Base-by-base conservation (phyloP, 30 jellyfish, hydroid and myxozoan genomes). In the Aurelia aurita region DNA sequence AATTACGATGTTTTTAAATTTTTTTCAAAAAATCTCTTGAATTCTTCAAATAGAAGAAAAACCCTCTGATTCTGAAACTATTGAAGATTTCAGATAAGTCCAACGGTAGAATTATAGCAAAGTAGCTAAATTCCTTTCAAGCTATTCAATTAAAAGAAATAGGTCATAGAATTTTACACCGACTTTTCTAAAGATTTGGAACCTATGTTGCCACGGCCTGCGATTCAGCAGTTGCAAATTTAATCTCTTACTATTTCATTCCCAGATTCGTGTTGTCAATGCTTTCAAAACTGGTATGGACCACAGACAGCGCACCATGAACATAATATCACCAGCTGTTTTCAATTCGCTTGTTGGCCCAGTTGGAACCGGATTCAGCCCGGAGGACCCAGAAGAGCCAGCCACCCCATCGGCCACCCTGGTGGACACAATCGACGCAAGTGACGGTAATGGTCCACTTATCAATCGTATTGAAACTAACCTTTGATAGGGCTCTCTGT, bases 241-340 rank as follows among this genome's bases (percentile, higher is more conserved):
- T 39, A 39, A 39, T 39, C 51, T 8, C 16, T 15, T 39, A 5
- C 51, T 39, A 39, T 8, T 75, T 69, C 10, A 4, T 62, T 62
- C 55, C 2, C 67, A 95, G 99, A 95, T 95, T 58, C 99, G 99
- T 35, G 99, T 95, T 20, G 99, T 95, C 70, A 95, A 95, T 76
- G 99, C 99, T 43, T 95, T 95, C 97, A 97, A 97, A 35, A 60
- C 98, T 15, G 89, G 90, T 58, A 79, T 95, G 97, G 99, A 95
- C 68, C 89, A 87, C 61, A 87, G 95, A 47, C 92, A 95, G 66
- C 97, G 99, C 67, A 95, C 99, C 13, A 76, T 85, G 96, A 95
- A 95, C 72, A 90, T 95, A 26, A 90, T 87, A 18, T 79, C 99
- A 47, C 99, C 99, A 18, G 99, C 99, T 49, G 99, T 95, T 20